Evolutionary conservation across 2,888 invertebrate genomes (phyloP), one percentile per base, ranked within the genome.

Genomic region (Caradrina kadenii): DNA sequence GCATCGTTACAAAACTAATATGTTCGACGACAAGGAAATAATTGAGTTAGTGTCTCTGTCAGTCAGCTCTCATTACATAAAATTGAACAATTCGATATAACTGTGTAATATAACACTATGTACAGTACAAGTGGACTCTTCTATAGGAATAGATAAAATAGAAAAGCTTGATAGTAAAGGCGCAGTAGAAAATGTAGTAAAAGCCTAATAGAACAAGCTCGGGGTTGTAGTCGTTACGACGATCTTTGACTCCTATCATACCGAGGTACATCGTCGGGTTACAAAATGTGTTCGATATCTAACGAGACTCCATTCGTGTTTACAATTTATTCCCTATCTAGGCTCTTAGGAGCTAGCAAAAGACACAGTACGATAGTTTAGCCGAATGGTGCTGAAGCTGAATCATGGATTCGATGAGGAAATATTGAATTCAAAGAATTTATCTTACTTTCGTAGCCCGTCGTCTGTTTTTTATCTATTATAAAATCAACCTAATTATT

Each of bases 191-290:
- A 93, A 93, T 87, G 90, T 90, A 90, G 80, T 90, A 91, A 91
- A 94, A 94, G 94, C 94, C 90, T 92, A 94, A 89, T 90, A 90
- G 93, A 91, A 93, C 90, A 95, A 95, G 95, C 95, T 95, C 95
- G 92, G 93, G 91, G 88, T 88, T 90, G 90, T 75, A 66, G 66
- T 75, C 58, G 68, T 66, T 39, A 58, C 64, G 67, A 71, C 70
- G 61, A 48, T 69, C 65, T 59, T 66, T 26, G 64, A 56, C 48
- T 50, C 64, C 63, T 68, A 15, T 67, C 59, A 22, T 56, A 49
- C 60, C 63, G 65, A 73, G 73, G 58, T 67, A 74, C 66, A 45
- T 69, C 58, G 69, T 73, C 71, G 49, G 63, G 21, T 70, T 75
- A 81, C 61, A 79, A 77, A 76, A 80, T 62, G 69, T 26, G 39